These are phyloP conservation scores for Cerceris rybyensis DNA, from an alignment of 2,888 invertebrate genomes.

Conservation along the genomic window DNA sequence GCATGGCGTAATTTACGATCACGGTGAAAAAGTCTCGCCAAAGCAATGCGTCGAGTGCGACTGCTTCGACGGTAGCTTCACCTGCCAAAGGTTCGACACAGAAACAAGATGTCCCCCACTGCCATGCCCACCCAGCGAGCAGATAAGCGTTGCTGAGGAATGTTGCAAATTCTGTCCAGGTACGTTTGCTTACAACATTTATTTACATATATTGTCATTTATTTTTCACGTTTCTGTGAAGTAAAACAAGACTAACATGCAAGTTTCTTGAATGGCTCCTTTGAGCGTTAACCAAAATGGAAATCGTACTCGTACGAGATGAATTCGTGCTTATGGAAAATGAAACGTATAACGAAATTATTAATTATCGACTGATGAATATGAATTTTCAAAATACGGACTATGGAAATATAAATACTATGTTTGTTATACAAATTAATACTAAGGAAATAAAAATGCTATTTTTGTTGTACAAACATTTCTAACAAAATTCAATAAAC, in stretches of 20 bases:
- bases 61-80: constrained; percentile 92
- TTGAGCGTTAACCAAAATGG: not conserved
- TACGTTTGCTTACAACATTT: constrained; percentile 74
- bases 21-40: constrained; percentile 89
- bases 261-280: not conserved
- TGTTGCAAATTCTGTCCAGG: constrained; percentile 96
- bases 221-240: not conserved
- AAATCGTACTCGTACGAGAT: not conserved
- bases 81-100: constrained; percentile 89
- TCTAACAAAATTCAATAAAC: no score
- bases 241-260: not conserved
- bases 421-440: no score
- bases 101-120: constrained; percentile 90
- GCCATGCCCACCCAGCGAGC: constrained; percentile 89
- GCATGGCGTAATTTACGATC: constrained; percentile 88
- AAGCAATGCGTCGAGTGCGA: constrained; percentile 92
- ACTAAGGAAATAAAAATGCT: no score
- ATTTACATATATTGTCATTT: not conserved
- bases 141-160: constrained; percentile 91
- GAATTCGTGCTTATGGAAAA: no score
- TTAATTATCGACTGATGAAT: no score
- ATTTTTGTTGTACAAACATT: no score
- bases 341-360: no score
- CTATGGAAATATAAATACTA: no score
- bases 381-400: no score